These are phyloP conservation scores for Poeciliopsis turrubarensis DNA, from an alignment of 2,113 vertebrate genomes.

Conservation along the genomic window DNA sequence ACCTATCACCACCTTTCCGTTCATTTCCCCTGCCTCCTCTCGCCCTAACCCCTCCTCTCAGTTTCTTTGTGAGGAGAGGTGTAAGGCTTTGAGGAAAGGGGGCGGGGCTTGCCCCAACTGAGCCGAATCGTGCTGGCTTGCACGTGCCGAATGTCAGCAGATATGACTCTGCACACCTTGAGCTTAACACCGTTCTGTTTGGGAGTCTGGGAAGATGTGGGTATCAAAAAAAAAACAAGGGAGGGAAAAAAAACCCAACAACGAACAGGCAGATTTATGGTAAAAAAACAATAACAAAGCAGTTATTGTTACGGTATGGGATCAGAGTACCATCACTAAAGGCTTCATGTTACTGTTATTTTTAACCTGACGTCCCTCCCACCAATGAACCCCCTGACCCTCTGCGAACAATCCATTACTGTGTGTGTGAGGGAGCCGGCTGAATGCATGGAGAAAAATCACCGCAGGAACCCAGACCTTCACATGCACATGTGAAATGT, in stretches of 20 bases:
- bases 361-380: slow-evolving; percentile 57
- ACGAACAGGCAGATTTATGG: slow-evolving; percentile 11
- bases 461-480: slow-evolving; percentile 9
- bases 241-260: slow-evolving; percentile 15
- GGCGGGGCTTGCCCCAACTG: slow-evolving; percentile 66
- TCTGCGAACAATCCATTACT: slow-evolving; percentile 63
- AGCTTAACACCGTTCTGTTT: slow-evolving; percentile 34
- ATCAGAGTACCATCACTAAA: not conserved
- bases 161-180: slow-evolving; percentile 69
- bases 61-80: slow-evolving; percentile 74
- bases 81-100: not conserved
- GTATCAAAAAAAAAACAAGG: slow-evolving; percentile 15
- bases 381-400: slow-evolving; percentile 72
- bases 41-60: slow-evolving; percentile 52
- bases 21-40: slow-evolving; percentile 15
- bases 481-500: slow-evolving; percentile 5
- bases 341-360: slow-evolving; percentile 11
- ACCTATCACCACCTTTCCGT: slow-evolving; percentile 58
- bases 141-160: slow-evolving; percentile 81
- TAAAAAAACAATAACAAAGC: not conserved
- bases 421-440: slow-evolving; percentile 34
- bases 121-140: slow-evolving; percentile 77
- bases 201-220: slow-evolving; percentile 17
- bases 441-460: slow-evolving; percentile 19
- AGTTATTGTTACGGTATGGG: too few relatives aligned